Percentiles rank a stretch among this genome's conserved stretches.
phyloP scores from a whole-genome alignment of 2,113 vertebrate species.

The Gallinago paraguaiae region DNA sequence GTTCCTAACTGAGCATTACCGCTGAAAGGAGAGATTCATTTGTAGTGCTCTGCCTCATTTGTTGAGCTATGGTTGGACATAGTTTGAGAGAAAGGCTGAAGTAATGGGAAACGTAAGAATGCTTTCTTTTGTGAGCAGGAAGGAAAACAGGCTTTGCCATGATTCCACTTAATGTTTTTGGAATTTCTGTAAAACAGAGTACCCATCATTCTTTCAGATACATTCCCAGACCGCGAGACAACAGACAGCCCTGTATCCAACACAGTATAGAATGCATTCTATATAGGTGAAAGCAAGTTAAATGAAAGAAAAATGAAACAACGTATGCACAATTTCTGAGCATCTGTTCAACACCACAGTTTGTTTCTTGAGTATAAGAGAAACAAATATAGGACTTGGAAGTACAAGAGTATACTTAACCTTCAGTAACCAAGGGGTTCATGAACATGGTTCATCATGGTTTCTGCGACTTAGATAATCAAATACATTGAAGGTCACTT shows the following conservation, averaged over 20 bases:
- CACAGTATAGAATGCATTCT: neutral
- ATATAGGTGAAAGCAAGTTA: neutral
- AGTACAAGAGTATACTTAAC: neutral
- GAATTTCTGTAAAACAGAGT: neutral
- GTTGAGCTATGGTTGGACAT: neutral
- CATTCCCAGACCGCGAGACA: neutral
- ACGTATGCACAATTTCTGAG: neutral
- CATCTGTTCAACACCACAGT: neutral
- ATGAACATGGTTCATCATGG: neutral
- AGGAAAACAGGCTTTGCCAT: neutral
- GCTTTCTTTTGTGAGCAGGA: neutral
- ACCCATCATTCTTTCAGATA: neutral
- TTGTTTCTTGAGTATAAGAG: neutral
- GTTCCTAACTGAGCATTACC: neutral
- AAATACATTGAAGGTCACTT: neutral
- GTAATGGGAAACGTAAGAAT: neutral
- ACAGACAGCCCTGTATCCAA: neutral
- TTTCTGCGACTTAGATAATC: neutral
- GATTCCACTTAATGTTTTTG: neutral
- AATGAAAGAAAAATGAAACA: neutral
- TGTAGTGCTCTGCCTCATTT: neutral
- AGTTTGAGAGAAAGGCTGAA: neutral
- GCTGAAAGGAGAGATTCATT: fast-evolving
- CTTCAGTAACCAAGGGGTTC: neutral
- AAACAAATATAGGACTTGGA: neutral